Base-by-base conservation (phyloP, 2,113 vertebrate genomes). In the Drymodes brunneopygia region DNA sequence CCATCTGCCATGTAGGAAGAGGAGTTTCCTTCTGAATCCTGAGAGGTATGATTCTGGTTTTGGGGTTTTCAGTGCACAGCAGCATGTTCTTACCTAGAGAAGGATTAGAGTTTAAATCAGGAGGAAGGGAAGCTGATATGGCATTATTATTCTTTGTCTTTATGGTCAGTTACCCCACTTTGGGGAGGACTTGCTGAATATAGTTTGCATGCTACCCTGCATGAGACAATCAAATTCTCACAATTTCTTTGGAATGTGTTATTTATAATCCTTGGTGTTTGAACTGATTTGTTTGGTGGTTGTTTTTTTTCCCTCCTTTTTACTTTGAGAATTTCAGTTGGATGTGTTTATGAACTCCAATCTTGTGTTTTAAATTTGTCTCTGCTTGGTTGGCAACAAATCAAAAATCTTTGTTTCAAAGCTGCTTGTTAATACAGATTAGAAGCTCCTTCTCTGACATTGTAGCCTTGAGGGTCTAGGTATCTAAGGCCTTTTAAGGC, bases 251-350 rank as follows among this genome's bases (percentile, higher is more conserved):
- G 21, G 21, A 87, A 78, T 33, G 6, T 25, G 23, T 56, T 44
- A 31, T 60, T 81, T 86, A 53, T 38, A 70, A 77, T 53, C 20
- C 14, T 86, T 5, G 1, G 13, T 33, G 29, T 67, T 53, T 17
- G 5, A 3, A 4, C 38, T 58, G 8, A 47, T 74, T 74, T 60
- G 5, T 66, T 60, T 35, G 40, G 13, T 10, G 10, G 7, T 35
- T 2, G 0, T 6, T 22, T 44, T 70, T 70, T 50, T 48, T 69
- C 1, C 3, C 1, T 5, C 53, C 7, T 17, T n/a, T n/a, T 70
- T 19, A 51, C 51, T 70, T 82, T 27, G 40, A 53, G 28, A 66
- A 78, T 81, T 51, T 81, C 16, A 40, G 29, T 36, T 88, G 51
- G 29, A 21, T 58, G 10, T 53, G 9, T 73, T 83, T 67, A 29